Evolutionary conservation across 2,113 vertebrate species (phyloP), one percentile per base, ranked within the genome.

Genomic region (Callopanchax toddi): DNA sequence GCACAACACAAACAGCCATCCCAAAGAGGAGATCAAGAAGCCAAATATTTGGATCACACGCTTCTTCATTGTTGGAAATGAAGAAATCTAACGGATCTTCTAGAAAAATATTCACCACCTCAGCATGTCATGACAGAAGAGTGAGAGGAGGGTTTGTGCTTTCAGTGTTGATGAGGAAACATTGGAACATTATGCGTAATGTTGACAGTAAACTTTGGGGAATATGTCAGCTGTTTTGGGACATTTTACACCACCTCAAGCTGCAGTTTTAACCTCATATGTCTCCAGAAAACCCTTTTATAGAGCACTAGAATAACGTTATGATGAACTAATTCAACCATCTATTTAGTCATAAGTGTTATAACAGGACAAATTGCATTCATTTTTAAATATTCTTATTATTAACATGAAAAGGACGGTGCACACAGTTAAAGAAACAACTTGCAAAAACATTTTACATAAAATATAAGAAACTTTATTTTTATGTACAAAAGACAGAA

Each of bases 1-100:
- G 73, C 94, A 95, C 51, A 94, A 92, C 42, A 95, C 90, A 56
- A 97, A 93, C 58, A 94, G 51, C 96, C 96, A 98, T 51, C 96
- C 96, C 0, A 95, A 84, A 4, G 96, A 88, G 6, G 92, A 89
- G 36, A 94, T 72, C 69, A 96, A 48, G 82, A 98, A 97, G 17
- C 94, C 96, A 49, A 93, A 80, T 71, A 98, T 91, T 86, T 98
- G 91, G 5, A 92, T 66, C 15, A 90, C 58, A 63, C 80, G 83
- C 71, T 85, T 92, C 13, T 17, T 83, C 91, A 92, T 92, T 22
- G 58, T 39, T 62, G 11, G 3, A 67, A 54, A 9, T 55, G 17
- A 54, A 20, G 18, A 45, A 42, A 10, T 21, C 26, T 26, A 29
- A 6, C 1, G 16, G 6, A 56, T 34, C 18, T 15, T 67, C 15